Conservation (phyloP, 2,888 invertebrate species). For the Agriopis aurantiaria region DNA sequence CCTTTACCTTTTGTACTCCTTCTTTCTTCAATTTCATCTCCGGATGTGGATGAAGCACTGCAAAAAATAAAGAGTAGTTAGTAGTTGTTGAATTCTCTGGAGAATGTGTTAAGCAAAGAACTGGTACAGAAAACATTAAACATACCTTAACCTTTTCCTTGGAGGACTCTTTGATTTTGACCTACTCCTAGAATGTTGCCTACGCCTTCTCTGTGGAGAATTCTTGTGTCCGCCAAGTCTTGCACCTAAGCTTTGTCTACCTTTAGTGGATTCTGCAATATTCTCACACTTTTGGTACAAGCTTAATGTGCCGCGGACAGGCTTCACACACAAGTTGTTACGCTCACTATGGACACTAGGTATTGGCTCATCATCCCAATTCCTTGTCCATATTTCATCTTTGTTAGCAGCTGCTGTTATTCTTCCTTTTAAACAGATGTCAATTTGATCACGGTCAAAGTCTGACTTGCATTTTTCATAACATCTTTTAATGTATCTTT, state of each 20-base stretch:
- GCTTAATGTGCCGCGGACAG: slow-evolving; percentile 85
- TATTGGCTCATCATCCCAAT: slow-evolving; percentile 98
- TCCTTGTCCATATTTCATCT: slow-evolving; percentile 94
- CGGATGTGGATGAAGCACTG: slow-evolving; percentile 84
- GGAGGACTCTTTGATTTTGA: slow-evolving; percentile 81
- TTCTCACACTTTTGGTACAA: slow-evolving; percentile 86
- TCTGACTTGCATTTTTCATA: slow-evolving; percentile 96
- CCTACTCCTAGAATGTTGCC: slow-evolving; percentile 70
- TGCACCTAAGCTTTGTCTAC: slow-evolving; percentile 54
- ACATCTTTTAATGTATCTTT: slow-evolving; percentile 96
- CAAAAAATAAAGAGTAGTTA: background rate
- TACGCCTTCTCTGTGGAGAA: slow-evolving; percentile 72
- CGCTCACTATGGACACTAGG: slow-evolving; percentile 95
- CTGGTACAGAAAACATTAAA: slow-evolving; percentile 1
- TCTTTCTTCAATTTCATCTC: slow-evolving; percentile 85
- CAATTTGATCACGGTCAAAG: slow-evolving; percentile 97
- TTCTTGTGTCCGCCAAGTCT: slow-evolving; percentile 64
- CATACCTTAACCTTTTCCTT: slow-evolving; percentile 81
- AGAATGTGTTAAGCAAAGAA: background rate
- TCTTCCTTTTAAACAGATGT: slow-evolving; percentile 97
- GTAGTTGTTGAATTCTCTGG: background rate
- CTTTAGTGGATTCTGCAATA: slow-evolving; percentile 60
- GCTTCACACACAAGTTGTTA: slow-evolving; percentile 88
- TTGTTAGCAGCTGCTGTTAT: slow-evolving; percentile 96
- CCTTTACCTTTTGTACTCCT: slow-evolving; percentile 72